Evolutionary conservation across 2,797 vertebrate species (phyloP), one percentile per base, ranked within the genome.

Genomic region (Knipowitschia caucasica): DNA sequence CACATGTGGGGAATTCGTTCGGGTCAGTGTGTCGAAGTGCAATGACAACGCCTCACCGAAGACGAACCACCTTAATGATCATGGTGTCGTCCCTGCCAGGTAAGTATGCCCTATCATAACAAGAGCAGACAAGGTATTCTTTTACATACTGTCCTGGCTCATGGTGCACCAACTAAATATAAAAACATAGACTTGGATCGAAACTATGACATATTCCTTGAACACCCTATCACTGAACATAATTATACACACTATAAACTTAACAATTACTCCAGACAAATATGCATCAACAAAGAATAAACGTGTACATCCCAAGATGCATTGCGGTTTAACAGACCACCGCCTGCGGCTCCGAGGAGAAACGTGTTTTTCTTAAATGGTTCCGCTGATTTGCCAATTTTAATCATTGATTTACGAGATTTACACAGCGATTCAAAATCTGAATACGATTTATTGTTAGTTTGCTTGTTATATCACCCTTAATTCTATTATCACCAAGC

Each of bases 81-180:
- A 20, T 18, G 10, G 25, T 11, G 2, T 20, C 15, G 3, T 29
- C 17, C 26, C 26, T 29, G 26, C 44, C 26, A 46, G 43, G 43
- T 45, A 18, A 29, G 15, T 18, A 29, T 18, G 1, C 7, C 1
- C 5, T 1, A 0, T 8, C 1, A 9, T 0, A 1, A 1, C 7
- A 2, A 20, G 6, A 2, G 12, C 2, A 4, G 5, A 8, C 3
- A 27, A 3, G 3, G 11, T 5, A 21, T 40, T 42, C 12, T 27
- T 8, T 8, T n/a, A 17, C 25, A 44, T 26, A 26, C 14, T 0
- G 12, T 8, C 7, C 12, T 45, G 2, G 1, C 9, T 45, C 10
- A 45, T 4, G 25, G 43, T 45, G 21, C 15, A 2, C 15, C 14
- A 23, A 25, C 4, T 14, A 14, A 25, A 25, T 25, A n/a, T n/a